phyloP scores from a whole-genome alignment of 2,888 invertebrate genomes.

The Dolichomitus sp. region DNA sequence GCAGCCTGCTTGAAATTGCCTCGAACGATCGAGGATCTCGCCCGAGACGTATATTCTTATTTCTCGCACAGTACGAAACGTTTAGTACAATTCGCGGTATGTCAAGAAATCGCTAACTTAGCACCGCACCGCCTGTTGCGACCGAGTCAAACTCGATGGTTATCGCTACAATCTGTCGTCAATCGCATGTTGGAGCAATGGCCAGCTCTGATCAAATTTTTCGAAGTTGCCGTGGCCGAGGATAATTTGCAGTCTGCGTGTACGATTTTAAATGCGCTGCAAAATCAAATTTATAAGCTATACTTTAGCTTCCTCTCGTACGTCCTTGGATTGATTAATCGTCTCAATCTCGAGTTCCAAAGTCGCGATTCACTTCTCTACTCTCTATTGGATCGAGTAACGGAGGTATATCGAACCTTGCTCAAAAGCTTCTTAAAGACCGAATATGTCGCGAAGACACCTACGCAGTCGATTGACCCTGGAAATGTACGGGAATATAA shows the following conservation, averaged over 20 bases:
- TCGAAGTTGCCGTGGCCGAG: constrained; percentile 4
- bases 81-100: constrained; percentile 12
- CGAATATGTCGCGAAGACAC: no score
- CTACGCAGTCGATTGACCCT: constrained; percentile 2
- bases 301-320: constrained; percentile 29
- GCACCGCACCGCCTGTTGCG: constrained; percentile 3
- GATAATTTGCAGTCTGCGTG: constrained; percentile 33
- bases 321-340: constrained; percentile 17
- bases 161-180: constrained; percentile 1
- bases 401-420: no score
- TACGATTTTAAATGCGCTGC: constrained; percentile 22
- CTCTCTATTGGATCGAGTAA: no score
- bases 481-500: constrained; percentile 2
- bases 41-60: constrained; percentile 60
- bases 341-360: constrained; percentile 36
- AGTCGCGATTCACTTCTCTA: neutral
- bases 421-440: no score
- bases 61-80: constrained; percentile 61
- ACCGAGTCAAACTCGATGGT: constrained; percentile 22
- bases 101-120: constrained; percentile 10
- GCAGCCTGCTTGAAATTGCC: constrained; percentile 58
- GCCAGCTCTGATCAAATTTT: constrained; percentile 15
- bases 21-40: constrained; percentile 60
- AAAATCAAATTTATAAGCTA: constrained; percentile 20
- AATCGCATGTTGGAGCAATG: constrained; percentile 36